Evolutionary conservation across 1,140 invertebrate species (phyloP), one percentile per base, ranked within the genome.

Genomic region (Nymphalis io): DNA sequence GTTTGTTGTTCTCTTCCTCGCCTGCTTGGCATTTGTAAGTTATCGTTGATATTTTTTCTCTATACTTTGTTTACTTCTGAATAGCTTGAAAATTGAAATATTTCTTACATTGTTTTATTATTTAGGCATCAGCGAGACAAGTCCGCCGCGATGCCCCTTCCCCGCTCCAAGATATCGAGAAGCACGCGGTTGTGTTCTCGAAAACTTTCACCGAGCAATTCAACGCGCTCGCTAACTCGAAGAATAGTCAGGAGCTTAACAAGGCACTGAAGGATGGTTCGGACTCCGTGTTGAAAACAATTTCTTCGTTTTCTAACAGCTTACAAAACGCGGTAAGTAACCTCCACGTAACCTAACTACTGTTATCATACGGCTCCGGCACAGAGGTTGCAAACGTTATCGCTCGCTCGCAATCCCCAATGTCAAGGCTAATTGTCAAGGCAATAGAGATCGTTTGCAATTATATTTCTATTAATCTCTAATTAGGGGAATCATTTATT

Each of bases 11-110:
- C 65, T 85, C 8, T 59, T 89, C 74, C 51, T 81, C 70, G 84
- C 84, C 69, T 87, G 81, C 78, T 33, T 90, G 63, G 88, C 86
- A 62, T 59, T 88, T 73, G 88, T 90, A 64, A 85, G 86, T 88
- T 60, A n/a, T 27, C 2, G 13, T 33, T 23, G 10, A 33, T 27
- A 27, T 27, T 55, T 23, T 5, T 20, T 0, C 20, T 53, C 20
- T 21, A 23, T 20, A 12, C 11, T 53, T 6, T 23, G 20, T 21
- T 53, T 23, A 21, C 4, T 46, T 46, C 15, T 16, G 44, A 5
- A 46, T 5, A 16, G 0, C n/a, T 46, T 46, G 5, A 51, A 21
- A 12, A 20, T 51, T 51, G 4, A 3, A 6, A 10, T 48, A 11
- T 20, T 20, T 51, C 46, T 46, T 18, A 46, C n/a, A 8, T n/a